Percentiles rank a stretch among this genome's conserved stretches.
These are phyloP conservation scores for Naja naja DNA, from an alignment of 2,113 vertebrate genomes.

Conservation along the genomic window DNA sequence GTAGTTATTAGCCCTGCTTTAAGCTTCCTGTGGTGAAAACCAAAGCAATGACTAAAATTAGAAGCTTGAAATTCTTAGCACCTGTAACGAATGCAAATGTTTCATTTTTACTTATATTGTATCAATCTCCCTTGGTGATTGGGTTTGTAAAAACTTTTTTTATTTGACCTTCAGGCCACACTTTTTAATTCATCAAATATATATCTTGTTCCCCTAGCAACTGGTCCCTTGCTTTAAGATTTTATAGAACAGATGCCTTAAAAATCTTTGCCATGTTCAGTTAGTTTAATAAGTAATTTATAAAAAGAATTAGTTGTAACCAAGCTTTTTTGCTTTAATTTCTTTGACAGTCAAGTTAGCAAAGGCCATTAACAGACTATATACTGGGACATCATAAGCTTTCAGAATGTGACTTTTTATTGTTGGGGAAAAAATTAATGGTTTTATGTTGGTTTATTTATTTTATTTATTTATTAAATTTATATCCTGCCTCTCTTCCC, in stretches of 20 bases:
- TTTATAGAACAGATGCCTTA: neutral
- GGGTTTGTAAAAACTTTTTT: neutral
- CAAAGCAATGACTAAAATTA: neutral
- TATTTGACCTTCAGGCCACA: neutral
- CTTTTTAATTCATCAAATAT: conserved; percentile 1
- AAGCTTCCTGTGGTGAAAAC: neutral
- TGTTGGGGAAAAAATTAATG: neutral
- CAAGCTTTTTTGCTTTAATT: neutral
- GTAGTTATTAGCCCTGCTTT: neutral
- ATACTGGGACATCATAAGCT: too few relatives aligned
- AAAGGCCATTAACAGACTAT: neutral
- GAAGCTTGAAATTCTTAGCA: neutral
- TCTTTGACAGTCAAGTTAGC: neutral
- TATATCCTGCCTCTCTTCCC: too few relatives aligned
- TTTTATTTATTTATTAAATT: too few relatives aligned
- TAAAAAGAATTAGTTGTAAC: neutral
- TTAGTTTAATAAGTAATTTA: neutral
- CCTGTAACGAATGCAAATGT: neutral
- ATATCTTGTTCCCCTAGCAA: neutral
- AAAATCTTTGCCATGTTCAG: neutral
- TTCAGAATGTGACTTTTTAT: neutral
- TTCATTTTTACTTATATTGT: accelerated
- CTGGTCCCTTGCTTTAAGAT: neutral
- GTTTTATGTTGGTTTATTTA: neutral
- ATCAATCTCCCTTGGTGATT: neutral